phyloP scores from a whole-genome alignment of 2,113 vertebrate genomes.

The Apeltes quadracus region DNA sequence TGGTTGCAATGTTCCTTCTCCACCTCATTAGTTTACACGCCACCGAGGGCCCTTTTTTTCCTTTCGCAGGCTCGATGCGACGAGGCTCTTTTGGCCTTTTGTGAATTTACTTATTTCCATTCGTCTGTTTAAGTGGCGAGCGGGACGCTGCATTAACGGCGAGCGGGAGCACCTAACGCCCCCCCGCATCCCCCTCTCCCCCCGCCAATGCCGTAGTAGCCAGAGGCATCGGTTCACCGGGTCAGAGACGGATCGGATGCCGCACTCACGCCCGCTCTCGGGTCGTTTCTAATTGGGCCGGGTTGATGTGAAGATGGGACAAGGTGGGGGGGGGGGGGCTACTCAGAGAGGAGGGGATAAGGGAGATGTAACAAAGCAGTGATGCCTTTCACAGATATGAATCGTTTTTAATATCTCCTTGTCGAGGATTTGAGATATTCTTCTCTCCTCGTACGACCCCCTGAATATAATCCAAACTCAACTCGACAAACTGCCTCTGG shows the following conservation, averaged over 20 bases:
- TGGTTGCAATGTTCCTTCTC: slow-evolving; percentile 41
- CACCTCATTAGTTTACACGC: slow-evolving; percentile 52
- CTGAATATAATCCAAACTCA: neutral
- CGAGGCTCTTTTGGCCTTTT: slow-evolving; percentile 15
- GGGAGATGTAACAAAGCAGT: neutral
- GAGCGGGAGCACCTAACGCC: slow-evolving; percentile 46
- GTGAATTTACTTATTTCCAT: slow-evolving; percentile 48
- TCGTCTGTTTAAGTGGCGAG: slow-evolving; percentile 45
- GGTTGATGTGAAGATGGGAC: slow-evolving; percentile 32
- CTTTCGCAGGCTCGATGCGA: neutral
- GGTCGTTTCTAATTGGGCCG: slow-evolving; percentile 62
- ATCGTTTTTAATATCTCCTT: neutral
- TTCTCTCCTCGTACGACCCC: neutral
- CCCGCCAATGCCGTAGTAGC: slow-evolving; percentile 59
- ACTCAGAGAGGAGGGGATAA: neutral
- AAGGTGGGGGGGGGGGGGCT: neutral
- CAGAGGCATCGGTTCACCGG: slow-evolving; percentile 63
- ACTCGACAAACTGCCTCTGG: neutral
- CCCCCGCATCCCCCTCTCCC: neutral
- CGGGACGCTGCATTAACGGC: slow-evolving; percentile 25
- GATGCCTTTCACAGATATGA: neutral
- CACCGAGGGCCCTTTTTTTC: slow-evolving; percentile 6
- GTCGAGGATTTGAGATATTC: neutral
- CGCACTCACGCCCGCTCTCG: slow-evolving; percentile 22
- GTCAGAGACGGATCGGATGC: slow-evolving; percentile 63